phyloP scores from a whole-genome alignment of 2,113 vertebrate species.

The Brachyhypopomus occidentalis region DNA sequence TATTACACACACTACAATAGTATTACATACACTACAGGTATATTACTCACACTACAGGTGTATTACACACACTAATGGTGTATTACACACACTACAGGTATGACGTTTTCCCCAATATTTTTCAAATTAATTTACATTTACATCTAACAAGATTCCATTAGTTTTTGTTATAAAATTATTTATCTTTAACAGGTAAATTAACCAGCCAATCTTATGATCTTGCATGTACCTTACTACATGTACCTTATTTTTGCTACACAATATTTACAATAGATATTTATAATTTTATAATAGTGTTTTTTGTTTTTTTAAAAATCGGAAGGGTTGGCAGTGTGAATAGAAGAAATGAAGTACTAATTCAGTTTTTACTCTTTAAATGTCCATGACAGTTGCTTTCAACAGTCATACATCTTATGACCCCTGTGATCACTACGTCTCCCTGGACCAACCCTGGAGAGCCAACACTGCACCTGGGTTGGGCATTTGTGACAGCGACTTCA shows the following conservation, averaged over 20 bases:
- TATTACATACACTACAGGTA: neutral
- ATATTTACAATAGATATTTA: too few species aligned
- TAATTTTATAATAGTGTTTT: too few species aligned
- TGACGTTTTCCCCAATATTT: neutral
- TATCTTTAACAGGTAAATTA: too few species aligned
- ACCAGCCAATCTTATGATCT: neutral
- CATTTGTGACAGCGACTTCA: too few species aligned
- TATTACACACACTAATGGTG: neutral
- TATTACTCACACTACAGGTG: too few species aligned
- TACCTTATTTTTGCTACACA: too few species aligned
- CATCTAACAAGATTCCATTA: neutral
- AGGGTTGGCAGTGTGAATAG: neutral
- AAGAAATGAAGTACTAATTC: neutral
- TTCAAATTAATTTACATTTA: neutral
- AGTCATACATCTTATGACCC: neutral
- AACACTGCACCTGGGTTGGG: too few species aligned
- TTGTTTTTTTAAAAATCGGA: too few species aligned
- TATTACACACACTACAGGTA: constrained; percentile 19
- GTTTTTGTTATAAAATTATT: neutral
- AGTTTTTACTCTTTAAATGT: neutral
- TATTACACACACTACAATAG: neutral
- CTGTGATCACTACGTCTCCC: neutral
- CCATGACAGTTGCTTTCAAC: neutral
- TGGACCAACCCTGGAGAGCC: neutral
- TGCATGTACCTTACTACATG: too few species aligned